A percentile compares a stretch with the other conserved stretches of the same genome.
These are phyloP conservation scores for Drosophila atripex DNA, from an alignment of 2,888 invertebrate genomes.

Conservation along the genomic window DNA sequence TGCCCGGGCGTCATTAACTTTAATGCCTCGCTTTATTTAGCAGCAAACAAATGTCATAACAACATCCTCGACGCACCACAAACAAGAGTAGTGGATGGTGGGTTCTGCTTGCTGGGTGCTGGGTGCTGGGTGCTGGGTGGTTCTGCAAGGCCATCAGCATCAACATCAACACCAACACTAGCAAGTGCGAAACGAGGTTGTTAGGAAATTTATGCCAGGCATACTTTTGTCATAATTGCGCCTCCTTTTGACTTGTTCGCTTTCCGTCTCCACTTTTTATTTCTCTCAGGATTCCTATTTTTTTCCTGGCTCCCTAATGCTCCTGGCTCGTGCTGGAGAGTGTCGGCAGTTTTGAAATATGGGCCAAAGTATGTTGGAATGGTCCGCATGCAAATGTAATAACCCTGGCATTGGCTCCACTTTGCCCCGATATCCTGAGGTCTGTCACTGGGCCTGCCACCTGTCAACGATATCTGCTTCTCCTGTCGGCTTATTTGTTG, in stretches of 20 bases:
- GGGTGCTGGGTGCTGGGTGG: not conserved
- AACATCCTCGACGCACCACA: conserved; percentile 48
- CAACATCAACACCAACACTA: conserved; percentile 46
- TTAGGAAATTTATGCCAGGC: conserved; percentile 72
- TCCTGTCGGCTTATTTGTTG: conserved; percentile 72
- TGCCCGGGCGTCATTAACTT: conserved; percentile 78
- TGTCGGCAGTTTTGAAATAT: conserved; percentile 79
- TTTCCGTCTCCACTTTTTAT: conserved; percentile 19
- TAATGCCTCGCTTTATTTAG: conserved; percentile 77
- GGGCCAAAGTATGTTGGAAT: conserved; percentile 54
- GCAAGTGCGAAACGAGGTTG: conserved; percentile 72
- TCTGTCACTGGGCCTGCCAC: conserved; percentile 38
- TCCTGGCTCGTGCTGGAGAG: conserved; percentile 50
- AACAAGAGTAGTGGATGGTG: conserved; percentile 22
- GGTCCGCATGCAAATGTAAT: conserved; percentile 64
- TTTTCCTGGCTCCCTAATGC: conserved; percentile 25
- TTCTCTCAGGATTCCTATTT: not conserved
- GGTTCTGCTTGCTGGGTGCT: not conserved
- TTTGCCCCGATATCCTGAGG: not conserved
- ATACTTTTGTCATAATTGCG: conserved; percentile 79
- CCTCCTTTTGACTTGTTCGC: conserved; percentile 65
- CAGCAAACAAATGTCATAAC: conserved; percentile 78
- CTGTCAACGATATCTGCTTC: conserved; percentile 68
- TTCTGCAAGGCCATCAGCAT: conserved; percentile 34
- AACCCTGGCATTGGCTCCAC: conserved; percentile 47